Evolutionary conservation across 2,888 invertebrate genomes (phyloP).

Genomic region (Noctua pronuba): DNA sequence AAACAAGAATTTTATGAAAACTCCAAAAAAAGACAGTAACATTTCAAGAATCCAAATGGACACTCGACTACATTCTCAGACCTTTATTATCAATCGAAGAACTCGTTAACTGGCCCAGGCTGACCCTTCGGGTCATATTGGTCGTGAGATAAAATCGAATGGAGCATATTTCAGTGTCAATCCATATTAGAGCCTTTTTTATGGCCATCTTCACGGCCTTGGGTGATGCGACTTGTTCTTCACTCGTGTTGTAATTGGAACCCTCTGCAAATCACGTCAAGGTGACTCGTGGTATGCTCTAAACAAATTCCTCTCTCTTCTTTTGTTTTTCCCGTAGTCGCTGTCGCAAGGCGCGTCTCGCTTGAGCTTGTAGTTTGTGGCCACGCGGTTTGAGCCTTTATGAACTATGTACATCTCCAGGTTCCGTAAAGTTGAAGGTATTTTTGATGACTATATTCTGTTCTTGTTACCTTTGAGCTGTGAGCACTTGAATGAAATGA

Average conservation of each 20-base stretch:
- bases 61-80: conserved; percentile 22
- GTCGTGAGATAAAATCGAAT: conserved; percentile 57
- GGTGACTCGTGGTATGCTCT: not conserved
- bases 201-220: not conserved
- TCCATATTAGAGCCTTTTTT: conserved; percentile 47
- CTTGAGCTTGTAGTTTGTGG: not conserved
- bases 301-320: not conserved
- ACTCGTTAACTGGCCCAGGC: conserved; percentile 30
- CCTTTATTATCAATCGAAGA: conserved; percentile 48
- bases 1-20: not conserved
- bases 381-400: conserved; percentile 30
- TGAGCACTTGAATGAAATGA: not conserved
- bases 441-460: not conserved
- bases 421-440: not conserved
- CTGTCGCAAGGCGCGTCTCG: not conserved
- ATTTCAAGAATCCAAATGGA: conserved; percentile 43
- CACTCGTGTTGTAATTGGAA: not conserved
- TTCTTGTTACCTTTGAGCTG: not conserved
- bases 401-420: conserved; percentile 27
- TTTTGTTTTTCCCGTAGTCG: not conserved
- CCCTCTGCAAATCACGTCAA: not conserved
- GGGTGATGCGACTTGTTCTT: not conserved
- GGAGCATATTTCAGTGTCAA: conserved; percentile 59
- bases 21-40: not conserved
- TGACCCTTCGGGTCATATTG: conserved; percentile 56